Conservation (phyloP, 2,113 vertebrate species). For the Stigmatopora argus region DNA sequence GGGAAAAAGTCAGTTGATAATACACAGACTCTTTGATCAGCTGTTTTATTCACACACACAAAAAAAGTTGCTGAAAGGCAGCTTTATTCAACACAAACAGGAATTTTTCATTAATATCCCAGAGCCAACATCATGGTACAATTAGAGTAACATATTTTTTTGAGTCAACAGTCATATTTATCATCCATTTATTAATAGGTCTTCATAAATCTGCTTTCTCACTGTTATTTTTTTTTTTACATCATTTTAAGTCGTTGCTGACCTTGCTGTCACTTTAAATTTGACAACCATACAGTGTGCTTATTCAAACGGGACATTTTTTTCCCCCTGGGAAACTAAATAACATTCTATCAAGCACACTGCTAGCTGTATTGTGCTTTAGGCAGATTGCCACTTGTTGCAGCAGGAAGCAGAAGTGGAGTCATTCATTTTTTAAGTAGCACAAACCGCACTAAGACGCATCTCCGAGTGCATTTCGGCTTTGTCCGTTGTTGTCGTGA, state of each 20-base stretch:
- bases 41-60: not conserved
- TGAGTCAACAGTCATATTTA: not conserved
- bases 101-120: not conserved
- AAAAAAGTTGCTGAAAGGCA: not conserved
- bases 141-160: not conserved
- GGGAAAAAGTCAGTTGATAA: not conserved
- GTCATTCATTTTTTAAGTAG: not conserved
- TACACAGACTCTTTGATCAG: not conserved
- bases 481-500: slow-evolving; percentile 68
- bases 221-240: not conserved
- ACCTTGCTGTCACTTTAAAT: not conserved
- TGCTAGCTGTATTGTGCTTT: not conserved
- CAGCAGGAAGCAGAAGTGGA: not conserved
- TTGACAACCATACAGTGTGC: not conserved
- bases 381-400: slow-evolving; percentile 29
- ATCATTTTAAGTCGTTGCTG: not conserved
- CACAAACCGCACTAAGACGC: slow-evolving; percentile 28
- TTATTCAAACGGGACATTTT: not conserved
- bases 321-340: not conserved
- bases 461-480: not conserved
- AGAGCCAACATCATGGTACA: not conserved
- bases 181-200: too few species aligned
- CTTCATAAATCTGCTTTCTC: not conserved
- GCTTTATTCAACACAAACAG: not conserved
- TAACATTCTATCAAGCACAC: too few species aligned